phyloP scores from a whole-genome alignment of 2,113 vertebrate species.

The Corythoichthys intestinalis region DNA sequence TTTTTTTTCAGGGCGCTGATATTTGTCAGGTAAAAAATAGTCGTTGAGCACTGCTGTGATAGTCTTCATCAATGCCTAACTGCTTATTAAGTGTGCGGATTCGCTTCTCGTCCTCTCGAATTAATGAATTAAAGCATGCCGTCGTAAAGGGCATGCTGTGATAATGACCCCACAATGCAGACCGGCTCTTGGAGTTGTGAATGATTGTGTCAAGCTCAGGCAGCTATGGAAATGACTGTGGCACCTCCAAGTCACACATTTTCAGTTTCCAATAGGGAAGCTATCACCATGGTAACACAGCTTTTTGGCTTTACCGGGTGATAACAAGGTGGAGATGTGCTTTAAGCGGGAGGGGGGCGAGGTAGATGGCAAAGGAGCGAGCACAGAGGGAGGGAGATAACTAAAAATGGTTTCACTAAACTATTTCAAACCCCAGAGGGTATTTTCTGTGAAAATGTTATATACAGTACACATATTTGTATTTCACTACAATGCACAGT shows the following conservation, averaged over 20 bases:
- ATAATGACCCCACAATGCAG: constrained; percentile 23
- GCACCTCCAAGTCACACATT: constrained; percentile 61
- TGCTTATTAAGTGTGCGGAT: constrained; percentile 25
- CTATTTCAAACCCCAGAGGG: constrained; percentile 30
- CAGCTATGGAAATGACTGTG: constrained; percentile 50
- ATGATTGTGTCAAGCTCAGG: constrained; percentile 29
- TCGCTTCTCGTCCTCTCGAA: constrained; percentile 10
- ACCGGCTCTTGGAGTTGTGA: constrained; percentile 26
- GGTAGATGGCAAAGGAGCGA: constrained; percentile 13
- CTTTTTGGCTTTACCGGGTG: constrained; percentile 55
- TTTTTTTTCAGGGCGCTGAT: not conserved
- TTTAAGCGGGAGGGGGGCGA: constrained; percentile 18
- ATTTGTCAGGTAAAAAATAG: constrained; percentile 13
- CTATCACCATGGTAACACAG: constrained; percentile 60
- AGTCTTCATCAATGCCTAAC: constrained; percentile 25
- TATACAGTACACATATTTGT: not conserved
- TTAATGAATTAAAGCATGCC: constrained; percentile 32
- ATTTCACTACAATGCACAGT: not conserved
- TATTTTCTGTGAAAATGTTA: not conserved
- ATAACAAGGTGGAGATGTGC: constrained; percentile 66
- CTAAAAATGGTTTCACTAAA: constrained; percentile 39
- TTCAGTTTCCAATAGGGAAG: constrained; percentile 40
- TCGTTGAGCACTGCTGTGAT: constrained; percentile 10
- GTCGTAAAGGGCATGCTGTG: constrained; percentile 20
- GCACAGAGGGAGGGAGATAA: constrained; percentile 27